Percentiles rank a stretch among this genome's conserved stretches.
Evolutionary conservation across 1,140 invertebrate genomes (phyloP).

Genomic region (Drosophila yakuba): DNA sequence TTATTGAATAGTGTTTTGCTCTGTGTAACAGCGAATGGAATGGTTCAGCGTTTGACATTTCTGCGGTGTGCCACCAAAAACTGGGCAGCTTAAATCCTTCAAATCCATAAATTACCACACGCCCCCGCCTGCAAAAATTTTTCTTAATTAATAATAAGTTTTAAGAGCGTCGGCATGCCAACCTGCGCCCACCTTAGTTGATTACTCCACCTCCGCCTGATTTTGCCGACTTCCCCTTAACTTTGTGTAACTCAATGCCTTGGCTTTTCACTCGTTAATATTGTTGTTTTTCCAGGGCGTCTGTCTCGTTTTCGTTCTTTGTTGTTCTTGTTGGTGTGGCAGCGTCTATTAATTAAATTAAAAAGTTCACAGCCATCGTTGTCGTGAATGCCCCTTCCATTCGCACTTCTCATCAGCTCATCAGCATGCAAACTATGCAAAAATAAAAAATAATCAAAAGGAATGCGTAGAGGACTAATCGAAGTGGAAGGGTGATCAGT

Average conservation of each 20-base stretch:
- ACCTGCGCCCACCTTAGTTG: slow-evolving; percentile 38
- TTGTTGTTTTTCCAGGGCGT: slow-evolving; percentile 28
- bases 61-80: slow-evolving; percentile 21
- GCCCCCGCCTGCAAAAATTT: slow-evolving; percentile 32
- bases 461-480: slow-evolving; percentile 53
- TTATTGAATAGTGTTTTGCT: not conserved
- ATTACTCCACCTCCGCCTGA: slow-evolving; percentile 9
- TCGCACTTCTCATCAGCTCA: slow-evolving; percentile 33
- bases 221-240: slow-evolving; percentile 34
- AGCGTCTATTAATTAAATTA: slow-evolving; percentile 78
- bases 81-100: slow-evolving; percentile 43
- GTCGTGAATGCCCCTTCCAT: slow-evolving; percentile 17
- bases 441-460: slow-evolving; percentile 23
- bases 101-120: slow-evolving; percentile 52
- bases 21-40: slow-evolving; percentile 7
- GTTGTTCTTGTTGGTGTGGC: slow-evolving; percentile 37
- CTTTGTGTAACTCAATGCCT: slow-evolving; percentile 76
- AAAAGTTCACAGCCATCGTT: slow-evolving; percentile 67
- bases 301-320: slow-evolving; percentile 34
- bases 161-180: slow-evolving; percentile 50
- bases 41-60: slow-evolving; percentile 13
- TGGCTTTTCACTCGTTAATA: slow-evolving; percentile 17
- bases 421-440: slow-evolving; percentile 57
- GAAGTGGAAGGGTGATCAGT: not conserved
- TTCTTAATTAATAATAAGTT: slow-evolving; percentile 82